Conservation (phyloP, 2,113 vertebrate species). For the Rousettus leschenaultii region DNA sequence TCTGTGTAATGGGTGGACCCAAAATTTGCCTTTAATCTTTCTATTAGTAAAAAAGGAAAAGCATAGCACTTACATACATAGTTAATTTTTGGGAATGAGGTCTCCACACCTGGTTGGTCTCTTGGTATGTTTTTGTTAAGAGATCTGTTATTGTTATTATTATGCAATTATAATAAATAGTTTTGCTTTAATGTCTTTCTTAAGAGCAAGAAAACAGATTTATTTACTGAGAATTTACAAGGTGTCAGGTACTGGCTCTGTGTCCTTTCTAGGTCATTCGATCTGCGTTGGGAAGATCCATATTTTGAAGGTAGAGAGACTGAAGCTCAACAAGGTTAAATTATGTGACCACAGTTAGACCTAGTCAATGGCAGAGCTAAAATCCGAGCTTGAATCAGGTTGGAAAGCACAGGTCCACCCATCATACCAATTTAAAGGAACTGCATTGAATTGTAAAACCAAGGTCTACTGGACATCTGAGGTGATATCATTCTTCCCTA, state of each 20-base stretch:
- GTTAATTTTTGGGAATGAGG: not conserved
- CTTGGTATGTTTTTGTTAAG: not conserved
- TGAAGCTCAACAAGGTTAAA: not conserved
- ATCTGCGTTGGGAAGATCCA: not conserved
- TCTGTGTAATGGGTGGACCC: rapidly evolving
- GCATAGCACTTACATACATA: not conserved
- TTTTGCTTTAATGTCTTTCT: not conserved
- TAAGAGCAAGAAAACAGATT: not conserved
- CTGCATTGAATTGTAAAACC: not conserved
- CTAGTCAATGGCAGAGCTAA: not conserved
- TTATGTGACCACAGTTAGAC: not conserved
- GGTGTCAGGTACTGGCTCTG: not conserved
- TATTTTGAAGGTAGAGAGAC: too few relatives aligned
- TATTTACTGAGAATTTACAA: not conserved
- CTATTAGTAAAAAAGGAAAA: not conserved
- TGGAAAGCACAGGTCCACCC: not conserved
- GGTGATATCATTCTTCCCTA: not conserved
- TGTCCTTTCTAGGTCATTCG: not conserved
- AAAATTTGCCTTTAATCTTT: not conserved
- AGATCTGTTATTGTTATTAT: not conserved
- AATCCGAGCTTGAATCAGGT: not conserved
- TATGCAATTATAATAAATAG: not conserved
- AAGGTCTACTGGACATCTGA: not conserved
- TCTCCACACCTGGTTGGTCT: not conserved
- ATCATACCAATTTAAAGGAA: not conserved